Evolutionary conservation across 2,113 vertebrate species (phyloP).

Genomic region (Steatornis caripensis): DNA sequence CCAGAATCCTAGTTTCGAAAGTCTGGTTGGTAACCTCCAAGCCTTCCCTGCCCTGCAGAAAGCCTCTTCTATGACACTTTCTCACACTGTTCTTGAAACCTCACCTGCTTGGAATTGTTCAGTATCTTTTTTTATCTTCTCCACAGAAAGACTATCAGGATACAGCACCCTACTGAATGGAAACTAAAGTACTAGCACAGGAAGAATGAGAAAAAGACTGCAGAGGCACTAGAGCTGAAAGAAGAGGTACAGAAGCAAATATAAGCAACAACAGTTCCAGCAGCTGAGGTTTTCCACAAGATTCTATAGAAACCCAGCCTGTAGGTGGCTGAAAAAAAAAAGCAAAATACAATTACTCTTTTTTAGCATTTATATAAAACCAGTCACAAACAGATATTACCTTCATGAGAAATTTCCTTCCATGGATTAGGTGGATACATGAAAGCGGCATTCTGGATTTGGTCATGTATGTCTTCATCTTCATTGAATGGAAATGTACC

Average conservation of each 20-base stretch:
- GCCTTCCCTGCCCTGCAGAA: neutral
- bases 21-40: neutral
- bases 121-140: neutral
- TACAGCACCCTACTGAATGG: neutral
- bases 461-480: constrained; percentile 97
- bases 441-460: constrained; percentile 97
- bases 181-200: neutral
- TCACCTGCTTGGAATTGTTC: neutral
- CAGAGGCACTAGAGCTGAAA: neutral
- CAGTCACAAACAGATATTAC: constrained; percentile 56
- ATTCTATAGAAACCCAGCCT: neutral
- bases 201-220: neutral
- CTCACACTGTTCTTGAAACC: neutral
- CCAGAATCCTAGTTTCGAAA: neutral
- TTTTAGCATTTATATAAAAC: neutral
- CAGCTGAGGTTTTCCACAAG: neutral
- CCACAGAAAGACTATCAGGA: neutral
- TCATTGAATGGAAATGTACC: constrained; percentile 98
- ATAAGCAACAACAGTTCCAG: neutral
- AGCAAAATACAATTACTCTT: neutral
- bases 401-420: constrained; percentile 94
- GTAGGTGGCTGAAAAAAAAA: neutral
- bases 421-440: constrained; percentile 99
- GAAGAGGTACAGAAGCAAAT: neutral
- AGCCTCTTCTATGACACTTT: neutral